phyloP scores from a whole-genome alignment of 2,113 vertebrate species.

The Vulpes vulpes region DNA sequence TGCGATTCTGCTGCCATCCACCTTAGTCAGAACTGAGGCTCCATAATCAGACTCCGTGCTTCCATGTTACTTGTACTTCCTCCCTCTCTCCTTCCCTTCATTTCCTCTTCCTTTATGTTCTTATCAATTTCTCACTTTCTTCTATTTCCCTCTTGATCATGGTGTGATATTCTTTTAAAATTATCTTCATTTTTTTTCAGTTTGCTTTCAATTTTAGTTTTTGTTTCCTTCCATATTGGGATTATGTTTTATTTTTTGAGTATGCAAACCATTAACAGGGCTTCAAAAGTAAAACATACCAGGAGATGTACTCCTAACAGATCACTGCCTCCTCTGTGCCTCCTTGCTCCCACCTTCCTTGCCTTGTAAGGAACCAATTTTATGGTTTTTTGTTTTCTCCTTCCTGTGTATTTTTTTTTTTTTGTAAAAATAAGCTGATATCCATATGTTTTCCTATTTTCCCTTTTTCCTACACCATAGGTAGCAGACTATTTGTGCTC shows the following conservation, averaged over 20 bases:
- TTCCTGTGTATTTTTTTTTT: constrained; percentile 18
- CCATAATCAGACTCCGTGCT: accelerated
- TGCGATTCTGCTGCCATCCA: too few relatives aligned
- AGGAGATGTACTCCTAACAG: neutral
- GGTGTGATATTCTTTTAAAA: neutral
- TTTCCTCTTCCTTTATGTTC: neutral
- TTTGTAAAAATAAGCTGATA: neutral
- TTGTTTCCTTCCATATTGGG: neutral
- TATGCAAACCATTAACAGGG: too few relatives aligned
- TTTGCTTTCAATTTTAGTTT: neutral
- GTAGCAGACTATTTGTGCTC: neutral
- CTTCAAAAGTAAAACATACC: neutral
- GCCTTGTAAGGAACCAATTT: neutral
- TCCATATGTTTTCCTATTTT: neutral
- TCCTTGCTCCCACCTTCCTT: neutral
- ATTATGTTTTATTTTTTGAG: neutral
- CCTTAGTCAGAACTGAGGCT: neutral
- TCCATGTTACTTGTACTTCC: accelerated
- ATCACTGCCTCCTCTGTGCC: neutral
- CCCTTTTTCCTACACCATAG: neutral
- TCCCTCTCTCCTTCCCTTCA: too few relatives aligned
- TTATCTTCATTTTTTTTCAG: too few relatives aligned
- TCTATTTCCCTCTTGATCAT: neutral
- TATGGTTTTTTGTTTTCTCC: neutral
- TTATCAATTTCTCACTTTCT: too few relatives aligned